Evolutionary conservation across 2,888 invertebrate genomes (phyloP), one percentile per base, ranked within the genome.

Genomic region (Amaurobius ferox): DNA sequence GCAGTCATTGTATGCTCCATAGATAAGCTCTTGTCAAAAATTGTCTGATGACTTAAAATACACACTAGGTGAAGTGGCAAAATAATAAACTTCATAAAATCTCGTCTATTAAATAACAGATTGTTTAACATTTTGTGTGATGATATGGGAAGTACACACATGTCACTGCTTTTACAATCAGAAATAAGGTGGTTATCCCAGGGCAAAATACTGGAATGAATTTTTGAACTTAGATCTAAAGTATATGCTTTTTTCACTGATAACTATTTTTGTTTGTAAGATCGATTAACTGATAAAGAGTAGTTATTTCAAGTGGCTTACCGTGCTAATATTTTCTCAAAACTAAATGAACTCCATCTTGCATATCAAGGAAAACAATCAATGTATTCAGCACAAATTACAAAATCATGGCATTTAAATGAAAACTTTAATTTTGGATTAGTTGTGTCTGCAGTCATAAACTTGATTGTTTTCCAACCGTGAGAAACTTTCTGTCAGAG

Each of bases 81-180:
- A 40, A 70, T 55, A 6, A 55, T 55, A 40, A 72, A 72, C 26
- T 55, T 72, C 40, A 72, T 28, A 30, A 72, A 72, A 55, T 72
- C 72, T 55, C 55, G 30, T n/a, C 72, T 13, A 9, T 55, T 30
- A 32, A 48, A 39, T 29, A 72, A 28, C 11, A 6, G 72, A 26
- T 26, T 48, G 23, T 72, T 72, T 55, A 72, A 72, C 13, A 72
- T 55, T 13, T 26, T 72, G 23, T 72, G 55, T 55, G 30, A 32
- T 19, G 72, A 55, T 19, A 55, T 72, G 72, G 72, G 55, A 55
- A 72, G 9, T 9, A 23, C 23, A 16, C 30, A 28, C 19, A 72
- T 23, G 23, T 28, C 30, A 26, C 40, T 35, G 35, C 9, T 70
- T 39, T 19, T 70, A n/a, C 70, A 39, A 9, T 11, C 70, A n/a